Evolutionary conservation across 2,113 vertebrate genomes (phyloP).

Genomic region (Otis tarda): DNA sequence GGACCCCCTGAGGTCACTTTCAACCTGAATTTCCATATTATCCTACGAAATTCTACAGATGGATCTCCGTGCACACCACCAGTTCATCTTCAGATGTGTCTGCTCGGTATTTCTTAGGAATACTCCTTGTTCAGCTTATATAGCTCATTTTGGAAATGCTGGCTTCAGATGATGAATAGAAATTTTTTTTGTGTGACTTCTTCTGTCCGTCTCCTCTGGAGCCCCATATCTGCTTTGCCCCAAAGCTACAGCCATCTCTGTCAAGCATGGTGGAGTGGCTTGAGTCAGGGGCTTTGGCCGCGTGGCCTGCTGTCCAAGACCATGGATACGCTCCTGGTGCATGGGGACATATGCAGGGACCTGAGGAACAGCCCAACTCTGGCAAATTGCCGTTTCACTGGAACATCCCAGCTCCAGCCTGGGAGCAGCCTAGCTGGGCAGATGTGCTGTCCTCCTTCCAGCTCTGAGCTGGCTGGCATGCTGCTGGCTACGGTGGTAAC

Average conservation of each 20-base stretch:
- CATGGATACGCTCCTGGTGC: neutral
- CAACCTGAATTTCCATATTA: neutral
- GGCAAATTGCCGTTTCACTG: neutral
- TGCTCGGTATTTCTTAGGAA: neutral
- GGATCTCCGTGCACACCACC: neutral
- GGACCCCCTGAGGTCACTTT: neutral
- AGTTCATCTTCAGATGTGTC: neutral
- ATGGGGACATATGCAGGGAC: neutral
- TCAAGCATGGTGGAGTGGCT: neutral
- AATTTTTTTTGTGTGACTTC: neutral
- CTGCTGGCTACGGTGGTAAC: neutral
- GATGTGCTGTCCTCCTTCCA: neutral
- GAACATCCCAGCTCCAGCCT: neutral
- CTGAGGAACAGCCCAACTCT: neutral
- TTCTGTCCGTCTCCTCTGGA: neutral
- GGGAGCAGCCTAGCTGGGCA: neutral
- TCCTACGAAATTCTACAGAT: neutral
- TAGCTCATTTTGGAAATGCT: neutral
- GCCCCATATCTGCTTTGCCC: fast-evolving
- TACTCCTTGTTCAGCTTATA: neutral
- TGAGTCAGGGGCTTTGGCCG: neutral
- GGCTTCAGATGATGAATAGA: neutral
- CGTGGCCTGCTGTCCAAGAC: neutral
- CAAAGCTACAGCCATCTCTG: neutral
- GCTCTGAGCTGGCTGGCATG: neutral